Conservation (phyloP, 64 coral and sea anemone species). For the Platygyra sinensis region DNA sequence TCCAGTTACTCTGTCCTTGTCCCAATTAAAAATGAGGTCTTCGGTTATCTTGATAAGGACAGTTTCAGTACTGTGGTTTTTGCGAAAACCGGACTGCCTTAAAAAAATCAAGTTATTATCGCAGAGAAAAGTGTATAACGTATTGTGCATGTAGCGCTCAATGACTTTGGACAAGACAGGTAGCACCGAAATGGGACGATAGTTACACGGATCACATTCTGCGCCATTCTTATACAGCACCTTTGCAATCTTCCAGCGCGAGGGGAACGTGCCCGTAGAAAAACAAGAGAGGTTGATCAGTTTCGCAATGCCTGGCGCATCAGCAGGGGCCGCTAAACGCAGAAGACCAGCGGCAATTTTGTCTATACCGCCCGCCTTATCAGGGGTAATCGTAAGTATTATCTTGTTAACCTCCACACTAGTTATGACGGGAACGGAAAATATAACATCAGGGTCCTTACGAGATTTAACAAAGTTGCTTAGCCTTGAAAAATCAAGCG, state of each 20-base stretch:
- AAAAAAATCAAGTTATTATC: conserved; percentile 19
- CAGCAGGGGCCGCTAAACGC: background rate
- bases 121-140: conserved; percentile 1
- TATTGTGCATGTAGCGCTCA: too few species aligned
- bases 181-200: too few species aligned
- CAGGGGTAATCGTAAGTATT: too few species aligned
- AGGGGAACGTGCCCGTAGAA: background rate
- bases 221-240: too few species aligned
- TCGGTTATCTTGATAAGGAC: conserved; percentile 49
- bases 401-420: conserved; percentile 7
- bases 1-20: conserved; percentile 11
- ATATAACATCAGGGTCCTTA: conserved; percentile 29
- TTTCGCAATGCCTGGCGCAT: background rate
- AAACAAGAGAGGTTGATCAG: conserved; percentile 31
- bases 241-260: conserved; percentile 2
- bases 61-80: conserved; percentile 42
- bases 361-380: too few species aligned
- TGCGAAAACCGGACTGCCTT: conserved; percentile 22
- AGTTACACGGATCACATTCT: too few species aligned
- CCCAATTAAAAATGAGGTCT: conserved; percentile 20
- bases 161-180: too few species aligned
- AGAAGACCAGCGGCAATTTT: too few species aligned
- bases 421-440: conserved; percentile 44
- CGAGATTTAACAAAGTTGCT: conserved; percentile 50
- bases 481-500: conserved; percentile 24